Evolutionary conservation across 2,888 invertebrate genomes (phyloP).

Genomic region (Nysson spinosus): DNA sequence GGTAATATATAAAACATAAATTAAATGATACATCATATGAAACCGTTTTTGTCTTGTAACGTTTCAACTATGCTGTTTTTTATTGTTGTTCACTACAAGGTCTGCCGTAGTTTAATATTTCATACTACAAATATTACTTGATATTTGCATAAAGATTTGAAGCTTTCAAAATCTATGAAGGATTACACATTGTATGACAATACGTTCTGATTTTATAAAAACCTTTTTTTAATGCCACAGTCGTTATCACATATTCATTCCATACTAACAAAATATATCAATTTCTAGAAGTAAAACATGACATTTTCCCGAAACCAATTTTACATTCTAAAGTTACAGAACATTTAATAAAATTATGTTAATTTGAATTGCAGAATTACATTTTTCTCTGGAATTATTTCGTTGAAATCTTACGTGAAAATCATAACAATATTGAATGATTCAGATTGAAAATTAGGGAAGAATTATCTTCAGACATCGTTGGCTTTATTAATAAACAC

Average conservation of each 20-base stretch:
- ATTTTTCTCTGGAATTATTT: too few relatives aligned
- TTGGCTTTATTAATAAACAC: too few relatives aligned
- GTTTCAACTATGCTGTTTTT: too few relatives aligned
- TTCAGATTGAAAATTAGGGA: too few relatives aligned
- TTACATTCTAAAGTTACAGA: not conserved
- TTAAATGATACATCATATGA: not conserved
- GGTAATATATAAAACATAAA: too few relatives aligned
- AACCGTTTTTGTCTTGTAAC: not conserved
- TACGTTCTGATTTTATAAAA: conserved; percentile 4
- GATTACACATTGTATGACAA: not conserved
- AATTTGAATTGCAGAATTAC: not conserved
- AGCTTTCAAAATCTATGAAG: not conserved
- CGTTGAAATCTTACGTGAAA: too few relatives aligned
- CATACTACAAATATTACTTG: not conserved
- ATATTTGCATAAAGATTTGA: conserved; percentile 3
- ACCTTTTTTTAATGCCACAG: conserved; percentile 20
- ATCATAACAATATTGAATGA: too few relatives aligned
- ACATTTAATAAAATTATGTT: not conserved
- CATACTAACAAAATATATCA: not conserved
- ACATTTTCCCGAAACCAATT: conserved; percentile 15
- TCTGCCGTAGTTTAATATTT: conserved; percentile 8
- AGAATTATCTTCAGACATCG: too few relatives aligned
- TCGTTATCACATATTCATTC: conserved; percentile 23
- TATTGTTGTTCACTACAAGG: too few relatives aligned
- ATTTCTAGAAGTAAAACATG: not conserved